A percentile compares a stretch with the other conserved stretches of the same genome.
These are phyloP conservation scores for Volucella inanis DNA, from an alignment of 2,888 invertebrate genomes.

Conservation along the genomic window DNA sequence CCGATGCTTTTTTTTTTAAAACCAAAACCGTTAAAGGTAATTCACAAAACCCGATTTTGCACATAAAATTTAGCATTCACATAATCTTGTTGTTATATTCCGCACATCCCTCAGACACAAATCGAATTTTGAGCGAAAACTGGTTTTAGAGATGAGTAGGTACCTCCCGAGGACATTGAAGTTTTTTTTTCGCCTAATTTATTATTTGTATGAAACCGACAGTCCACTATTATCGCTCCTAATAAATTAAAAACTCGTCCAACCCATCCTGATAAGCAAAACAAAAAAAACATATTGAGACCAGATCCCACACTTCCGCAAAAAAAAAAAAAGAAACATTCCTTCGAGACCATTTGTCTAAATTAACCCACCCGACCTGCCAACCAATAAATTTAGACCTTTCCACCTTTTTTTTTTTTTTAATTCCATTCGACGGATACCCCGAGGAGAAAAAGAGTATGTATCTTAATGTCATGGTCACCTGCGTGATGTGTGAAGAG, in stretches of 20 bases:
- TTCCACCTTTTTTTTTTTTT: conserved; percentile 39
- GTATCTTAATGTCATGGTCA: conserved; percentile 58
- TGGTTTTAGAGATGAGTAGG: not conserved
- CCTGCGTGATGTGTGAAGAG: not conserved
- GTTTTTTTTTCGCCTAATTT: conserved; percentile 48
- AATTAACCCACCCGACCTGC: conserved; percentile 51
- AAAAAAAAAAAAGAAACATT: not conserved
- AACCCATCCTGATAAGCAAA: conserved; percentile 28
- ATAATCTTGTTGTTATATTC: too few relatives aligned
- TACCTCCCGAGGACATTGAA: not conserved
- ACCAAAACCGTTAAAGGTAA: too few relatives aligned
- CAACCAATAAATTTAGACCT: conserved; percentile 48
- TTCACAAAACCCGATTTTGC: too few relatives aligned
- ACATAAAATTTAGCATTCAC: too few relatives aligned
- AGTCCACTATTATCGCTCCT: conserved; percentile 32
- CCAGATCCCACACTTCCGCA: not conserved
- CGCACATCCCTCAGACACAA: too few relatives aligned
- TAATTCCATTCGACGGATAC: conserved; percentile 54
- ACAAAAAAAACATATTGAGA: conserved; percentile 20
- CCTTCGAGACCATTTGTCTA: conserved; percentile 57
- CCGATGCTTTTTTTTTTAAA: too few relatives aligned
- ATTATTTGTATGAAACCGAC: conserved; percentile 16
- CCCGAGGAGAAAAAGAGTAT: conserved; percentile 12
- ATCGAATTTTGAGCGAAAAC: too few relatives aligned
- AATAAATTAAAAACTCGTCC: conserved; percentile 50